These are phyloP conservation scores for Drosophila neonasuta DNA, from an alignment of 2,888 invertebrate genomes.

Conservation along the genomic window DNA sequence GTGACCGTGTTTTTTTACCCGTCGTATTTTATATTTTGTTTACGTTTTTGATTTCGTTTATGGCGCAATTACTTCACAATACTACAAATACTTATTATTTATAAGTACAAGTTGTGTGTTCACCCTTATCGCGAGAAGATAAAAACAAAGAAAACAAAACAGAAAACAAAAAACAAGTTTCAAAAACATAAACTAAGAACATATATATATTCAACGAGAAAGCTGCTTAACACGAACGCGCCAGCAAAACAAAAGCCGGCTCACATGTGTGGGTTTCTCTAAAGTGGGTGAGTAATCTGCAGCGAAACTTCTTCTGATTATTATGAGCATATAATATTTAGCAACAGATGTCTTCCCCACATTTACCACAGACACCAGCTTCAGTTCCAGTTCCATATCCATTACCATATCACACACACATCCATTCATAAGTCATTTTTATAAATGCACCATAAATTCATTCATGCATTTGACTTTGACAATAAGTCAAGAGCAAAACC, in stretches of 20 bases:
- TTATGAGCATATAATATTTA: conserved; percentile 21
- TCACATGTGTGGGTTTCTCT: conserved; percentile 76
- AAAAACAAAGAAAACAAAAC: conserved; percentile 24
- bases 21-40: conserved; percentile 5
- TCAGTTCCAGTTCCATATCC: not conserved
- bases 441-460: conserved; percentile 53
- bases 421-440: conserved; percentile 13
- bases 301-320: conserved; percentile 33
- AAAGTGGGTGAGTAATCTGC: conserved; percentile 75
- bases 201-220: conserved; percentile 29
- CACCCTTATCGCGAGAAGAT: conserved; percentile 31
- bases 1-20: conserved; percentile 15
- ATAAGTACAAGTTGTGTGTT: conserved; percentile 28
- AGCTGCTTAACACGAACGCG: conserved; percentile 51
- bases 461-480: conserved; percentile 66
- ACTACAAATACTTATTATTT: conserved; percentile 5
- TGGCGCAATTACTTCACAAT: conserved; percentile 42
- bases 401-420: conserved; percentile 24
- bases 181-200: conserved; percentile 19
- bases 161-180: conserved; percentile 13
- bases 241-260: conserved; percentile 62
- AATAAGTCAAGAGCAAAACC: conserved; percentile 45
- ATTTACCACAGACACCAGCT: conserved; percentile 1
- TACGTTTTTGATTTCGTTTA: conserved; percentile 20
- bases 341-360: conserved; percentile 11